Evolutionary conservation across 2,797 vertebrate species (phyloP).

Genomic region (Notolabrus celidotus): DNA sequence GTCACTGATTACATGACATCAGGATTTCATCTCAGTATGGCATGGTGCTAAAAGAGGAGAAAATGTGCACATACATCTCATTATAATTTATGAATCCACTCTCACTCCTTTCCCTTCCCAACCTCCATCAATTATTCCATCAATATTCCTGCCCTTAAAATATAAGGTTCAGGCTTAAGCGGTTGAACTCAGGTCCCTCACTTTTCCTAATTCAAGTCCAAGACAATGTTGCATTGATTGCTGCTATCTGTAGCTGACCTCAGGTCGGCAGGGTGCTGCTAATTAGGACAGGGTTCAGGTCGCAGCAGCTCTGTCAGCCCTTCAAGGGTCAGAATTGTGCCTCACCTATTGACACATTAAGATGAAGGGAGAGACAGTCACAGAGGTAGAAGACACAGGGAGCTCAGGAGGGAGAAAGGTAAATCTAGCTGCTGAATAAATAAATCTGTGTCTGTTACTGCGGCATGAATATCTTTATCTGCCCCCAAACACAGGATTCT

Average conservation of each 20-base stretch:
- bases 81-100: conserved; percentile 62
- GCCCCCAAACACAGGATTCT: conserved; percentile 17
- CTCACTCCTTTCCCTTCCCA: conserved; percentile 41
- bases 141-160: conserved; percentile 49
- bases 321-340: conserved; percentile 42
- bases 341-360: conserved; percentile 45
- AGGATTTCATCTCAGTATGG: conserved; percentile 22
- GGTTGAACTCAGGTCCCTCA: conserved; percentile 39
- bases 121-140: conserved; percentile 69
- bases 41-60: conserved; percentile 32
- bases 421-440: conserved; percentile 30
- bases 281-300: conserved; percentile 54
- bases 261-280: conserved; percentile 46
- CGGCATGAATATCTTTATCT: conserved; percentile 36
- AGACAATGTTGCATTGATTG: conserved; percentile 41
- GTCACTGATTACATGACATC: conserved; percentile 28
- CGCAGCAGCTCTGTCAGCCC: conserved; percentile 39
- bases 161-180: conserved; percentile 35
- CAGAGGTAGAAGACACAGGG: conserved; percentile 13
- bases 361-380: conserved; percentile 5
- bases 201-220: conserved; percentile 47
- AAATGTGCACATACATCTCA: conserved; percentile 34
- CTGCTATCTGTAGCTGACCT: conserved; percentile 37
- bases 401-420: conserved; percentile 19
- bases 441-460: conserved; percentile 15